Evolutionary conservation across 2,797 vertebrate species (phyloP), one percentile per base, ranked within the genome.

Genomic region (Parambassis ranga): DNA sequence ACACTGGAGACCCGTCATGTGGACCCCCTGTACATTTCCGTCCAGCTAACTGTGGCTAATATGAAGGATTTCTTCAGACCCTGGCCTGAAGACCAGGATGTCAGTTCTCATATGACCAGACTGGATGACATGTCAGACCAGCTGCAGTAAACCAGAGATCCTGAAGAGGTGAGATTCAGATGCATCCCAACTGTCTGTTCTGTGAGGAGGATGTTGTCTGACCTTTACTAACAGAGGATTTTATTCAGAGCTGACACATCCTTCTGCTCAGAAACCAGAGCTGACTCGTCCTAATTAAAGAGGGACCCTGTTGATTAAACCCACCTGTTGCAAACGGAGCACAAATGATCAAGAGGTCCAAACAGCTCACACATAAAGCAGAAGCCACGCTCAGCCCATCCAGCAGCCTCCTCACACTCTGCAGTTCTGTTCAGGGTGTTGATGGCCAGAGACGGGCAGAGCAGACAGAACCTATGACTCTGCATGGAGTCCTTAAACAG

Each of bases 41-140:
- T 22, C 18, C 10, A 23, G n/a, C 10, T 27, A 20, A 43, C 10
- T 38, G 4, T 15, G 14, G 9, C 4, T 28, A 19, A 58, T 28
- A 23, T 18, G 48, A 62, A 35, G 9, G 51, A 0, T 3, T 18
- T 26, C 27, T 32, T n/a, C n/a, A n/a, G 31, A 48, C 59, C 27
- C 47, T 32, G 42, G 14, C 35, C 31, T 56, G 6, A 24, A 10
- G 50, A 50, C 26, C 8, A 7, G 26, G 7, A 49, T 38, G 36
- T 61, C 69, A 60, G 23, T 14, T 63, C 69, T 30, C 60, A 57
- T 65, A 71, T 77, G 59, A 52, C 59, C 14, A 4, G 11, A 2
- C 37, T 20, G 51, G 50, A 11, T 69, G 57, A 82, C 71, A 59
- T 71, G 30, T 60, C 19, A 60, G 52, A 79, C 56, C 73, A 79